Evolutionary conservation across 2,888 invertebrate species (phyloP), one percentile per base, ranked within the genome.

Genomic region (Leptinotarsa rubiginosa): DNA sequence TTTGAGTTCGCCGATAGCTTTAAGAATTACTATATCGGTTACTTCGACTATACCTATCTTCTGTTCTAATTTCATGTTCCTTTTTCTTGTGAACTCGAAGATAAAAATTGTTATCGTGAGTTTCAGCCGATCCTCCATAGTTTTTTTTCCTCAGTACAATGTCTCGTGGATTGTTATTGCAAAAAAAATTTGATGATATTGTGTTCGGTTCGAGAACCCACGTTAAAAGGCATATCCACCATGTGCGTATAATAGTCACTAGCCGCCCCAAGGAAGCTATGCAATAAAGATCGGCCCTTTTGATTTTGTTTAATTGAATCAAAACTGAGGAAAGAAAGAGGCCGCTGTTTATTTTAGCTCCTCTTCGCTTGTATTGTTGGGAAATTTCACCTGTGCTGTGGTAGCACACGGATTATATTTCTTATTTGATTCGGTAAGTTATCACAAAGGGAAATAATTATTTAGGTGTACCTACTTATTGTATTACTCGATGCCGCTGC

Each of bases 221-320:
- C 31, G 65, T 67, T 62, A 49, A 59, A 59, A 62, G 56, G 50
- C 65, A 47, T 62, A 59, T 59, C 69, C 69, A 20, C 56, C 59
- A 47, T 47, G 47, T 56, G 7, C 25, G 22, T 41, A 69, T 47
- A 69, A 69, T 56, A 59, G 56, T 56, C 47, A 69, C 69, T 59
- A 47, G 69, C 69, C 20, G 69, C 56, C 16, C 10, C 10, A 54
- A 47, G 56, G 47, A 15, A 47, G 16, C 56, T 20, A 20, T 25
- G 67, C 59, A 62, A 72, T 73, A 70, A 70, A 70, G 73, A 68
- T 50, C 75, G 77, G 73, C 65, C 64, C 70, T 69, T 78, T 78
- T 78, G 78, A 78, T 73, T 73, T 72, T 71, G 73, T 74, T 76
- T 78, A 78, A 73, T 75, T 75, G 76, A 78, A 78, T 78, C 67